phyloP scores from a whole-genome alignment of 1,140 invertebrate genomes.

The Camponotus pennsylvanicus region DNA sequence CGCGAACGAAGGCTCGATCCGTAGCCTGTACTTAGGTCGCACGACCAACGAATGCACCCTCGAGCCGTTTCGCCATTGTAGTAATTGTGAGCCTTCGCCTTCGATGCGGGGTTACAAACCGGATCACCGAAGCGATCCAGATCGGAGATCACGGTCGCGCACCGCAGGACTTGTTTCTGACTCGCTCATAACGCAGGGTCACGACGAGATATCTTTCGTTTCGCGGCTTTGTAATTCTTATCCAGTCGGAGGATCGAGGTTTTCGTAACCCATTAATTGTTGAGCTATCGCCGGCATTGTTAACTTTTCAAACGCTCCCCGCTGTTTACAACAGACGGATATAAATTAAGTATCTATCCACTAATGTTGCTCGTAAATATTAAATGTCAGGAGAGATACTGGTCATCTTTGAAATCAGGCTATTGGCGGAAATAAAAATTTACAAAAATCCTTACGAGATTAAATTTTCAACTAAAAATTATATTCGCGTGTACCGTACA shows the following conservation, averaged over 20 bases:
- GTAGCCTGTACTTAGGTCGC: slow-evolving; percentile 79
- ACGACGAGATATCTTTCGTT: slow-evolving; percentile 59
- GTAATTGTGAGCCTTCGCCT: slow-evolving; percentile 80
- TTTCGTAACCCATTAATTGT: slow-evolving; percentile 46
- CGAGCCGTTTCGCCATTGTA: slow-evolving; percentile 78
- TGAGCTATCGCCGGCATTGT: slow-evolving; percentile 1
- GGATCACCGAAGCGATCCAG: slow-evolving; percentile 82
- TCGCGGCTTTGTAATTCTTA: neutral
- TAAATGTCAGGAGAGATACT: neutral
- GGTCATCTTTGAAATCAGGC: neutral
- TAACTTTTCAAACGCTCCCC: neutral
- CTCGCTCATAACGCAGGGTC: slow-evolving; percentile 70
- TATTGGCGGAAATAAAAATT: neutral
- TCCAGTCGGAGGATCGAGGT: slow-evolving; percentile 25
- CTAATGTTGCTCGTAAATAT: slow-evolving; percentile 17
- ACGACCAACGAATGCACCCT: slow-evolving; percentile 75
- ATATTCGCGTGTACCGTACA: neutral
- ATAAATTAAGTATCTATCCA: neutral
- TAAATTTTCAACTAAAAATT: neutral
- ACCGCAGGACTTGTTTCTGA: slow-evolving; percentile 36
- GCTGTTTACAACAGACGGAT: neutral
- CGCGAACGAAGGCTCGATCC: slow-evolving; percentile 78
- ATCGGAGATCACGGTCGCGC: slow-evolving; percentile 77
- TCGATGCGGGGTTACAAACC: slow-evolving; percentile 76
- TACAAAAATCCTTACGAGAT: neutral